Base-by-base conservation (phyloP, 2,888 invertebrate species). In the Scrobipalpa atriplicella region DNA sequence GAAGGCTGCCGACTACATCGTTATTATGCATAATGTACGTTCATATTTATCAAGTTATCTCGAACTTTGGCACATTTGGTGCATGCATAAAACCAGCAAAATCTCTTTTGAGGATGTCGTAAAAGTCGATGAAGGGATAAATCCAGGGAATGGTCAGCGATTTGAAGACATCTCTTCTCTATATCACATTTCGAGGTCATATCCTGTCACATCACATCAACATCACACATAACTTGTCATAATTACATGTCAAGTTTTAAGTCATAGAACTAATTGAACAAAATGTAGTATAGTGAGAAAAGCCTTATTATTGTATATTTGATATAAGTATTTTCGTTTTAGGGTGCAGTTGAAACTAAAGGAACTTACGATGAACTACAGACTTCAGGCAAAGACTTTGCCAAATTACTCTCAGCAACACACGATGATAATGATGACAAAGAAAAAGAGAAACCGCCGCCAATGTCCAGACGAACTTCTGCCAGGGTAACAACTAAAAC, bases 331-430 rank as follows among this genome's bases (percentile, higher is more conserved):
- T 39, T 18, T 21, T 47, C 19, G 1, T 51, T 18, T 62, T 80
- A 95, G 92, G 95, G 95, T 2, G 70, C 77, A 38, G 87, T 95
- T 39, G 93, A 94, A 75, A 92, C 93, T 2, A 92, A 94, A 76
- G 95, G 95, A 39, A 94, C 94, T 0, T 95, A 94, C 71, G 85
- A 92, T 6, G 94, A 95, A 69, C 78, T 95, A 11, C 82, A 93
- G 63, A 87, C 85, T 13, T 93, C 93, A 0, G 94, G 94, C 13
- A 90, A 94, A 83, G 93, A 95, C 75, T 94, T 95, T 68, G 93
- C 94, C 0, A 94, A 94, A 79, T 77, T 95, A 71, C 77, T 95
- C 70, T 84, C 87, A 0, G 82, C 90, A n/a, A 81, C 86, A 36
- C 93, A 93, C 54, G 92, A 93, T 71, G 88, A 89, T 58, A 86